Conservation (phyloP, 2,888 invertebrate species). For the Creontiades dilutus region DNA sequence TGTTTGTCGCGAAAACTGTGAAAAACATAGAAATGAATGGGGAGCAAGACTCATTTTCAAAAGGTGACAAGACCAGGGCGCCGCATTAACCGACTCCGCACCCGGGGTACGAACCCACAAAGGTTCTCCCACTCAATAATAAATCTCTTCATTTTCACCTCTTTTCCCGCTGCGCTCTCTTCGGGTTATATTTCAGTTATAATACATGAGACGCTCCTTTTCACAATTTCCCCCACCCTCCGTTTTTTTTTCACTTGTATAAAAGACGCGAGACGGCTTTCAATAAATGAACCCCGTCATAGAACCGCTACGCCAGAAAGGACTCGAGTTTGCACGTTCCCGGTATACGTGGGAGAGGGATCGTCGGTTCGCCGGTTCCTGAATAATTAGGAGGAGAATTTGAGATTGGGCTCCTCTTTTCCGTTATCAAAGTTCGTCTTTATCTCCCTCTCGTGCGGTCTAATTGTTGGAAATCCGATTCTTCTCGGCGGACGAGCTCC, state of each 20-base stretch:
- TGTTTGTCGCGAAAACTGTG: neutral
- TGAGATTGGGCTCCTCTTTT: neutral
- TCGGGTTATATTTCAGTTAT: constrained; percentile 55
- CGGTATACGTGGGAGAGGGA: neutral
- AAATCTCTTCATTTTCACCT: constrained; percentile 69
- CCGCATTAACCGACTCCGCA: constrained; percentile 32
- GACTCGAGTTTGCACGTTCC: neutral
- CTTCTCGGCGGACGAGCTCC: neutral
- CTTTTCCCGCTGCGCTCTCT: constrained; percentile 6
- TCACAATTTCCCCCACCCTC: constrained; percentile 20
- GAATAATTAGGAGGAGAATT: constrained; percentile 22
- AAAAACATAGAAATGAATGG: constrained; percentile 41
- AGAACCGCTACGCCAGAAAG: neutral
- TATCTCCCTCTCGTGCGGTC: neutral
- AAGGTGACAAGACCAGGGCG: constrained; percentile 19
- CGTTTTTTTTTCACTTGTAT: neutral
- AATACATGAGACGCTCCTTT: constrained; percentile 55
- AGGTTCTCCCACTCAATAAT: constrained; percentile 63
- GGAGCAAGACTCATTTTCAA: constrained; percentile 27
- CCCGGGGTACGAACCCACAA: constrained; percentile 25
- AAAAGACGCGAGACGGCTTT: neutral
- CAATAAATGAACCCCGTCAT: neutral
- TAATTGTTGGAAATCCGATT: constrained; percentile 62
- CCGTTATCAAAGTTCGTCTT: neutral
- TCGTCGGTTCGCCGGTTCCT: neutral